Evolutionary conservation across 37 sponge, comb jelly and placozoan species (phyloP).

Genomic region (Halichondria panicea): DNA sequence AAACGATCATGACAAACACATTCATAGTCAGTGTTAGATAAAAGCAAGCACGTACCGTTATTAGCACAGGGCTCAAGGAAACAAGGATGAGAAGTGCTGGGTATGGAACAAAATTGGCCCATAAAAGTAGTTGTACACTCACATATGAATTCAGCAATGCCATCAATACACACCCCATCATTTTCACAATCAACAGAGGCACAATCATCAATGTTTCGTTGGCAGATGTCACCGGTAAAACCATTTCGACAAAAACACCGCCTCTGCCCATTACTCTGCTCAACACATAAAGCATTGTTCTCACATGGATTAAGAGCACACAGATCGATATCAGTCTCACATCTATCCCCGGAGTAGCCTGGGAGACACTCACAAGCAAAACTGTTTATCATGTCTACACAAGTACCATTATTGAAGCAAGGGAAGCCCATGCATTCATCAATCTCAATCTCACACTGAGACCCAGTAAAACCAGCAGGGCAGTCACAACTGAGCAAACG

Average conservation of each 20-base stretch:
- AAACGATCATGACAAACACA: conserved; percentile 63
- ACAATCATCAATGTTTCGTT: conserved; percentile 52
- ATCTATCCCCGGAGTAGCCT: conserved; percentile 51
- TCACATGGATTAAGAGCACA: conserved; percentile 48
- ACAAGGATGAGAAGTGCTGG: conserved; percentile 27
- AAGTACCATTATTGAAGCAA: conserved; percentile 57
- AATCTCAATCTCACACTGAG: conserved; percentile 53
- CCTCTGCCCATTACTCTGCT: background rate
- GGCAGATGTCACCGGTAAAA: conserved; percentile 53
- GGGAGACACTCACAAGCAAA: conserved; percentile 51
- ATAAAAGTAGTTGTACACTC: conserved; percentile 30
- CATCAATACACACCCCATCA: conserved; percentile 48
- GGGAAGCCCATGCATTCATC: conserved; percentile 60
- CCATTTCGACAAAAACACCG: conserved; percentile 60
- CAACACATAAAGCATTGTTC: conserved; percentile 44
- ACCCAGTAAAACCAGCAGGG: conserved; percentile 66
- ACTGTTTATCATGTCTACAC: conserved; percentile 36
- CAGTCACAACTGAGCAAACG: conserved; percentile 37
- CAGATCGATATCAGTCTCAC: conserved; percentile 30
- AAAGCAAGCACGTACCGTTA: conserved; percentile 48
- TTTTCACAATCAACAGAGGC: conserved; percentile 16
- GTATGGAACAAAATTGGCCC: conserved; percentile 30
- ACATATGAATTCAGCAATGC: conserved; percentile 40
- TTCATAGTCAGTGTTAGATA: background rate
- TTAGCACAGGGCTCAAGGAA: conserved; percentile 51